Evolutionary conservation across 1,140 invertebrate species (phyloP).

Genomic region (Ostrea edulis): DNA sequence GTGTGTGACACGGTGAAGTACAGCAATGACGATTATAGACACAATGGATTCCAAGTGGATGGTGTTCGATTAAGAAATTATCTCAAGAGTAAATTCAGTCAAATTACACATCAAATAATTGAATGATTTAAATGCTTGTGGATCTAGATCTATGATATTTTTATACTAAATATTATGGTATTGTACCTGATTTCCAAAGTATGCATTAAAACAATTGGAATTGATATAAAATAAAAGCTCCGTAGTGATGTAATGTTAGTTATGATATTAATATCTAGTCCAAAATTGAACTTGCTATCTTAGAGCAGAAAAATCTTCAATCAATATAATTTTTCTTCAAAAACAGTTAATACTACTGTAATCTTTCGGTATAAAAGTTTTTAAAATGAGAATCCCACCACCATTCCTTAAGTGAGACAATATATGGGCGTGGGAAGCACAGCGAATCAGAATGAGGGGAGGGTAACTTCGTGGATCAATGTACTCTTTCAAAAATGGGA

Average conservation of each 20-base stretch:
- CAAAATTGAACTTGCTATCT: not conserved
- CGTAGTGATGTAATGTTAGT: not conserved
- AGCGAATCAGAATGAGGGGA: not conserved
- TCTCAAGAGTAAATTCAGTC: constrained; percentile 30
- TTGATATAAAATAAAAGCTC: not conserved
- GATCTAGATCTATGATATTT: not conserved
- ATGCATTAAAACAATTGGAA: not conserved
- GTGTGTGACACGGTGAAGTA: not conserved
- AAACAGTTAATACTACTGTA: no score
- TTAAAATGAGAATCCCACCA: not conserved
- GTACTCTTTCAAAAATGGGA: not conserved
- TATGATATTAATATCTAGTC: not conserved
- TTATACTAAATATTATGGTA: not conserved
- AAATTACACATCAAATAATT: not conserved
- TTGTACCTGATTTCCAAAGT: not conserved
- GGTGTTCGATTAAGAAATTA: constrained; percentile 35
- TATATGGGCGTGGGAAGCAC: not conserved
- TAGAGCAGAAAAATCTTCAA: not conserved
- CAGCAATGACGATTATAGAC: not conserved
- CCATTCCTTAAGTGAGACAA: not conserved
- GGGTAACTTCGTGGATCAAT: not conserved
- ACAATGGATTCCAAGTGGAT: constrained; percentile 1
- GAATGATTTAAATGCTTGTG: not conserved
- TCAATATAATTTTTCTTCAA: not conserved
- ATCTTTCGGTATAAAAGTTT: no score